Evolutionary conservation across 2,888 invertebrate genomes (phyloP).

Genomic region (Calameuta filiformis): DNA sequence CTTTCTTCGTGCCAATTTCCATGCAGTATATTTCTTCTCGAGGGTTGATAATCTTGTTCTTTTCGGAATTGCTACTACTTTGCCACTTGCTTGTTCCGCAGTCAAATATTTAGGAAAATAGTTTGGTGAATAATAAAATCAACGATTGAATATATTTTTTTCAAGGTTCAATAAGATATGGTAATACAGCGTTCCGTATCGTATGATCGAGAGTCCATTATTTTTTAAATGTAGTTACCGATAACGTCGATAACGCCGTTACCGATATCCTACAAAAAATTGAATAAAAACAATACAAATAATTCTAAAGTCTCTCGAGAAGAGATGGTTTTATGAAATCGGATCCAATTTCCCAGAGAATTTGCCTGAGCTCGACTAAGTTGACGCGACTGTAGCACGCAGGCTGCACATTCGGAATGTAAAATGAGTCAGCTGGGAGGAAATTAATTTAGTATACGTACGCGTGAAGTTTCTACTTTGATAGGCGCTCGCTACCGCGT

Average conservation of each 20-base stretch:
- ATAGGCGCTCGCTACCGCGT: slow-evolving; percentile 18
- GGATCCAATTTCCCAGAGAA: slow-evolving; percentile 35
- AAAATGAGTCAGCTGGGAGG: slow-evolving; percentile 41
- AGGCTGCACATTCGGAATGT: slow-evolving; percentile 38
- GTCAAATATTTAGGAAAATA: not conserved
- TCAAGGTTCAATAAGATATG: not conserved
- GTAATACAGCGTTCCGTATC: not conserved
- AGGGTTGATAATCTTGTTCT: not conserved
- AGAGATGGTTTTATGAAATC: slow-evolving; percentile 34
- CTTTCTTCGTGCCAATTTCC: not conserved
- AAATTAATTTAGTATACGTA: slow-evolving; percentile 48
- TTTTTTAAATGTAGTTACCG: not conserved
- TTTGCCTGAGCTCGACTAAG: slow-evolving; percentile 28
- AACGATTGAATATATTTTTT: not conserved
- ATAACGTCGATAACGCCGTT: not conserved
- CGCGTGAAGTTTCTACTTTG: slow-evolving; percentile 29
- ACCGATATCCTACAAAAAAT: not conserved
- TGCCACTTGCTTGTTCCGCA: not conserved
- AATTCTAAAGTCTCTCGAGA: not conserved
- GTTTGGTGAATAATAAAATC: not conserved
- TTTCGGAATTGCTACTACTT: not conserved
- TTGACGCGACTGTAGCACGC: slow-evolving; percentile 21
- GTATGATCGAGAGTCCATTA: not conserved
- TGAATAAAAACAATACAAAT: not conserved
- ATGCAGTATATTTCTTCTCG: not conserved